Conservation (phyloP, 53 echinoderm and acorn worm genomes). For the Antedon mediterranea region DNA sequence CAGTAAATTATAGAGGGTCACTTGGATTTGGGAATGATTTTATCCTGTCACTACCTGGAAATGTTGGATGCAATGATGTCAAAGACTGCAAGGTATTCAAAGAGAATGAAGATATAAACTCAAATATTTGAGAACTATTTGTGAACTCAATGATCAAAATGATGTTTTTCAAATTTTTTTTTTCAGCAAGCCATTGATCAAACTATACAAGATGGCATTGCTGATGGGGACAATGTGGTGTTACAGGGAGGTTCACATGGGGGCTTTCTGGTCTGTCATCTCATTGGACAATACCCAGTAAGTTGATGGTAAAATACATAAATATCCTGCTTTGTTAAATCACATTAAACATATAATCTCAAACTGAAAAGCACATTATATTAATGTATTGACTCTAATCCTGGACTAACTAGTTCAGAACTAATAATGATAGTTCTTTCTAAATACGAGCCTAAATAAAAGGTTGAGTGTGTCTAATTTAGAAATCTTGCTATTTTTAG, state of each 20-base stretch:
- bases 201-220: conserved; percentile 33
- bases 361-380: not conserved
- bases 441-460: no score
- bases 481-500: no score
- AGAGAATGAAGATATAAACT: not conserved
- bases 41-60: conserved; percentile 54
- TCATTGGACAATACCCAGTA: conserved; percentile 93
- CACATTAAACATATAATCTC: not conserved
- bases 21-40: conserved; percentile 71
- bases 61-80: conserved; percentile 64
- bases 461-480: no score
- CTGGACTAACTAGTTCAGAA: no score
- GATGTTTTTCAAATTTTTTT: not conserved
- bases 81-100: conserved; percentile 61
- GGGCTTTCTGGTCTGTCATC: conserved; percentile 59
- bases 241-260: conserved; percentile 86
- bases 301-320: conserved; percentile 12
- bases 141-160: no score
- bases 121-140: not conserved
- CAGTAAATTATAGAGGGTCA: conserved; percentile 90
- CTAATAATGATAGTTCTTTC: no score
- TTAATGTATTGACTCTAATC: no score
- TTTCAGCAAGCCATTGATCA: conserved; percentile 32
- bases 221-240: conserved; percentile 35
- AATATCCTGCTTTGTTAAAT: no score